Base-by-base conservation (phyloP, 2,113 vertebrate species). In the Pangasianodon gigas region DNA sequence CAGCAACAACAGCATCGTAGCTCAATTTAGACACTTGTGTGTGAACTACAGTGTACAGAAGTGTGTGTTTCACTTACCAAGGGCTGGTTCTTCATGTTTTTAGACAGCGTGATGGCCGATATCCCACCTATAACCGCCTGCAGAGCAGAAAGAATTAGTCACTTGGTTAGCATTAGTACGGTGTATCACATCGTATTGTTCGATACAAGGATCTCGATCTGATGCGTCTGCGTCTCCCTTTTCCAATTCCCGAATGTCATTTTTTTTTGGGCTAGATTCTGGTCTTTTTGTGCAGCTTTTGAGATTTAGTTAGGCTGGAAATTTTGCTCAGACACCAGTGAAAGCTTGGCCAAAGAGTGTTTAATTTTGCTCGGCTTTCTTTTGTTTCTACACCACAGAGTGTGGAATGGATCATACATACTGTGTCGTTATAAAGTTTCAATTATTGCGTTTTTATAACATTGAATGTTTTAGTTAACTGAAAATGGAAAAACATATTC, bases 71-170 rank as follows among this genome's bases (percentile, higher is more conserved):
- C 58, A 92, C 92, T 95, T 96, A 98, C 98, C 92, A 98, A 91
- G 58, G 95, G 84, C 58, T 85, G 87, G 48, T 93, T 96, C 90
- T 93, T 92, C 90, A 96, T 96, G 94, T 94, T 97, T 86, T 96
- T 96, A 8, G 98, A 98, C 54, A 98, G 92, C 79, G 97, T 92
- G 24, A 97, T 97, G 60, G 96, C 96, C 0, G 94, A 90, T 46
- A 97, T 96, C 89, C 97, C 97, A 90, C 84, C 46, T 13, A 95
- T 90, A 2, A 95, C 94, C 62, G 95, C 96, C 96, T 97, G 91
- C 56, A 86, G 65, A 62, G 24, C 37, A 62, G 41, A 84, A 46
- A 84, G 5, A 37, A 24, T 41, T 2, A 18, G 1, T n/a, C 6
- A 77, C 8, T 77, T n/a, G 2, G n/a, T 11, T 26, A 46, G 41